Percentiles rank a stretch among this genome's conserved stretches.
Conservation (phyloP, 2,888 invertebrate species). For the Macrosiphum euphorbiae region DNA sequence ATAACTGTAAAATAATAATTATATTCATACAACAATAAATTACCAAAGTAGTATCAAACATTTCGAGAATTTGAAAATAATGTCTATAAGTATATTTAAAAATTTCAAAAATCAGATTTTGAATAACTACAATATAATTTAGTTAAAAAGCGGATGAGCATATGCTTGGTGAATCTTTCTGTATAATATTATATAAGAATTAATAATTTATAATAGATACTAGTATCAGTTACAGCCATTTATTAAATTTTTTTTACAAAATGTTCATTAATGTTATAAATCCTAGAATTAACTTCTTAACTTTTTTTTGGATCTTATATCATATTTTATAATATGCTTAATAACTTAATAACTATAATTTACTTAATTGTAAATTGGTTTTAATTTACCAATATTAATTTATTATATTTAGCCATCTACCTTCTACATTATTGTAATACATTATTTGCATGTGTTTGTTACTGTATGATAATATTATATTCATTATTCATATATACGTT, state of each 20-base stretch:
- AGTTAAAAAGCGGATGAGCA: not conserved
- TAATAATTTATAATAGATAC: not conserved
- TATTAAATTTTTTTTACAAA: not conserved
- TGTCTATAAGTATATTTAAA: not conserved
- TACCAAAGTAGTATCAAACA: not conserved
- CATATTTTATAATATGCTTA: not conserved
- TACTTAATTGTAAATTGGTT: not conserved
- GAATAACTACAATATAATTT: not conserved
- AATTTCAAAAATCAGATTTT: not conserved
- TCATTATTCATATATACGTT: too few relatives aligned
- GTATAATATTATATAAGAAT: not conserved
- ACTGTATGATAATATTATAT: not conserved
- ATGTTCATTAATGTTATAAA: not conserved
- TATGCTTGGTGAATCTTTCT: not conserved
- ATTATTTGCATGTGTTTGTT: not conserved
- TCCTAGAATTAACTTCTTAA: not conserved
- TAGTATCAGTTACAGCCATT: not conserved
- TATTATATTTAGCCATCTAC: not conserved
- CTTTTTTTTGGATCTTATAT: not conserved
- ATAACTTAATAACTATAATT: too few relatives aligned
- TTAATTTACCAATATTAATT: not conserved
- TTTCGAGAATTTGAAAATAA: not conserved
- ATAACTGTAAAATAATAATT: not conserved
- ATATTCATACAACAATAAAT: not conserved
- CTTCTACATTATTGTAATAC: not conserved